Percentiles rank a stretch among this genome's conserved stretches.
These are phyloP conservation scores for Xanthostigma xanthostigma DNA, from an alignment of 2,888 invertebrate species.

Conservation along the genomic window DNA sequence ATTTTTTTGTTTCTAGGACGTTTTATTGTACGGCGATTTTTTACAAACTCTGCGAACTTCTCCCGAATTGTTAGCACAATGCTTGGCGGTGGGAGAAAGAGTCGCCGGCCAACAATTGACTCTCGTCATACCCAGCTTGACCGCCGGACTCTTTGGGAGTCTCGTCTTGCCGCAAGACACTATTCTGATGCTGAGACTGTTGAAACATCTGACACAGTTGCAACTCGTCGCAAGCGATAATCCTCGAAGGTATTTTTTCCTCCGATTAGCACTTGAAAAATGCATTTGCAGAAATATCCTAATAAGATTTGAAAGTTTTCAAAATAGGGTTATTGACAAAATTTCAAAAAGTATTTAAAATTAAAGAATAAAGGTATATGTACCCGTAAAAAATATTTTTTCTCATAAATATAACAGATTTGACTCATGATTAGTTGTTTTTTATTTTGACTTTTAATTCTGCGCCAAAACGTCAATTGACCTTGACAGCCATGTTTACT, in stretches of 20 bases:
- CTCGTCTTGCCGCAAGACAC: conserved; percentile 64
- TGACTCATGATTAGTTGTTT: no score
- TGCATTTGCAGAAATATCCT: no score
- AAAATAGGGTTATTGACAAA: no score
- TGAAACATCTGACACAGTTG: conserved; percentile 51
- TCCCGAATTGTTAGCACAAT: conserved; percentile 53
- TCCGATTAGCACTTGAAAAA: neutral
- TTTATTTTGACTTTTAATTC: no score
- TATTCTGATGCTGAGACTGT: conserved; percentile 42
- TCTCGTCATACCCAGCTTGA: conserved; percentile 36
- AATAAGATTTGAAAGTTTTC: no score
- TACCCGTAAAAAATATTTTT: no score
- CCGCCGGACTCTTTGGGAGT: conserved; percentile 57
- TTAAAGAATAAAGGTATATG: no score
- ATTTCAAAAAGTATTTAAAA: no score
- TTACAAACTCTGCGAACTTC: conserved; percentile 50
- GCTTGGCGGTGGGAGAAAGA: conserved; percentile 51
- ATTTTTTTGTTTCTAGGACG: conserved; percentile 26
- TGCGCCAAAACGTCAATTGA: no score
- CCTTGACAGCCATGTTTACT: no score
- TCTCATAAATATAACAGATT: no score
- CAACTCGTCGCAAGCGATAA: conserved; percentile 57
- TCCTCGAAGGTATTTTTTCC: conserved; percentile 34
- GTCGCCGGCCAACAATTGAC: conserved; percentile 24
- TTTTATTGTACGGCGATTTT: conserved; percentile 51